phyloP scores from a whole-genome alignment of 2,888 invertebrate species.

The Diaprepes abbreviatus region DNA sequence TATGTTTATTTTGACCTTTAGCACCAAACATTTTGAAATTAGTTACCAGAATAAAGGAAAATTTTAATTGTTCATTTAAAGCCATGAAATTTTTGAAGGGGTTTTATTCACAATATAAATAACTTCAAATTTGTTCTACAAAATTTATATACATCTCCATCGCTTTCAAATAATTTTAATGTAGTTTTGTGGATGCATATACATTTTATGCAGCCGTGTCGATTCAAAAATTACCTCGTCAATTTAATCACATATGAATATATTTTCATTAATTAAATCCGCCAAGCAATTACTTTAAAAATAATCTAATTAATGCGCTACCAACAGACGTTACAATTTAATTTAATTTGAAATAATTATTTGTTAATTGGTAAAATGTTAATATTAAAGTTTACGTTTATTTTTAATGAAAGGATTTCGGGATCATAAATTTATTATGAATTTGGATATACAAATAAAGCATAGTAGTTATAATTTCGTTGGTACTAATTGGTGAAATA shows the following conservation, averaged over 20 bases:
- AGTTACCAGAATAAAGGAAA: too few relatives aligned
- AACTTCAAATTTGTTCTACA: too few relatives aligned
- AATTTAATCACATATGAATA: constrained; percentile 39
- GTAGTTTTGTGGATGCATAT: constrained; percentile 17
- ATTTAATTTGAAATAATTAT: constrained; percentile 4
- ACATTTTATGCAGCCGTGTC: constrained; percentile 27
- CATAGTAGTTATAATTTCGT: too few relatives aligned
- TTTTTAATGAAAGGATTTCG: not conserved
- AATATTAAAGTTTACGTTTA: not conserved
- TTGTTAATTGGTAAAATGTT: constrained; percentile 8
- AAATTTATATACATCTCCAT: too few relatives aligned
- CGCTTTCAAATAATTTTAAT: constrained; percentile 25
- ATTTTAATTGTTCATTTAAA: too few relatives aligned
- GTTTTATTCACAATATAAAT: too few relatives aligned
- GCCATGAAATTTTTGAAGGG: too few relatives aligned
- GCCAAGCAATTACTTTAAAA: constrained; percentile 4
- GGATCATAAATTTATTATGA: too few relatives aligned
- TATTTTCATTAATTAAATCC: constrained; percentile 35
- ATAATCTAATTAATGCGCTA: constrained; percentile 18
- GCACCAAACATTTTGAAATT: too few relatives aligned
- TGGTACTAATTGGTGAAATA: too few relatives aligned
- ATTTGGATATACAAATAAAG: too few relatives aligned
- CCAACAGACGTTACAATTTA: constrained; percentile 11
- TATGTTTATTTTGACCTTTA: too few relatives aligned
- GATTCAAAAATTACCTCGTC: constrained; percentile 30